phyloP scores from a whole-genome alignment of 2,113 vertebrate species.

The Xerus inauris region DNA sequence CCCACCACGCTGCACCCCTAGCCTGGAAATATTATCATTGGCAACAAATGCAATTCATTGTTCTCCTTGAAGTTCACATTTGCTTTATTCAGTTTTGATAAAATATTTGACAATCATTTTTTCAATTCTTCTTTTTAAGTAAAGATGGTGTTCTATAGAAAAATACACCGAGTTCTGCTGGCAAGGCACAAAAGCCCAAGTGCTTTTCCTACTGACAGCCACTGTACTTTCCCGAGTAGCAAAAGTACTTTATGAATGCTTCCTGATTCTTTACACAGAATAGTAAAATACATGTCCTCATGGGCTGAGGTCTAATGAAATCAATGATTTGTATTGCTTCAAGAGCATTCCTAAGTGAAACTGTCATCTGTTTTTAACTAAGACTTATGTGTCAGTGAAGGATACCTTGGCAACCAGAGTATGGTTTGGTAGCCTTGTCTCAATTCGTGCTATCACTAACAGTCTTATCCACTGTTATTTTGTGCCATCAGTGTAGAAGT shows the following conservation, averaged over 20 bases:
- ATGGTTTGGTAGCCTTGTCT: background rate
- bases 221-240: background rate
- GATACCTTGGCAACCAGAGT: background rate
- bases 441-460: background rate
- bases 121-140: background rate
- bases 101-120: constrained; percentile 49
- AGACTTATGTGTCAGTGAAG: background rate
- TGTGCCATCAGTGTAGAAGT: background rate
- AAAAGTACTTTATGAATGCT: background rate
- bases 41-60: background rate
- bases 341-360: background rate
- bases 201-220: background rate
- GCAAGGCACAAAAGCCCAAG: background rate
- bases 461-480: background rate
- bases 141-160: constrained; percentile 1
- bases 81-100: constrained; percentile 43
- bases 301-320: background rate
- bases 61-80: constrained; percentile 33
- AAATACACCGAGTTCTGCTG: background rate
- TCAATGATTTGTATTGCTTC: background rate
- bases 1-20: background rate
- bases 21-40: constrained; percentile 15
- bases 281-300: background rate
- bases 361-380: background rate
- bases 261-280: background rate